These are phyloP conservation scores for Pholis gunnellus DNA, from an alignment of 2,113 vertebrate species.

Conservation along the genomic window DNA sequence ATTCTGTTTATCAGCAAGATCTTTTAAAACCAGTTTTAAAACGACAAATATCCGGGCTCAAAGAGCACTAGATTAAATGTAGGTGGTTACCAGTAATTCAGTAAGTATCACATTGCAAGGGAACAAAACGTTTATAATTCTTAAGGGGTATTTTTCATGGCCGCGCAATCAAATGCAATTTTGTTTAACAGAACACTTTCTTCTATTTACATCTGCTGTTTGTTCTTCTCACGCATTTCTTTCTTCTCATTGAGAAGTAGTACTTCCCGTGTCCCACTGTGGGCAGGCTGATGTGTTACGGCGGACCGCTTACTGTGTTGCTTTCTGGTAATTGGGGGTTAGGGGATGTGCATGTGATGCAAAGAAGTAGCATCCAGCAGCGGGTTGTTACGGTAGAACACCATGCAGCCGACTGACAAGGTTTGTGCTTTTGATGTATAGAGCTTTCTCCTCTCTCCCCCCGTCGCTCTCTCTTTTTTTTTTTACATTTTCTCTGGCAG, in stretches of 20 bases:
- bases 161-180: not conserved
- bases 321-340: constrained; percentile 53
- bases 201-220: constrained; percentile 3
- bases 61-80: not conserved
- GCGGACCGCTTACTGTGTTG: constrained; percentile 30
- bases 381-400: not conserved
- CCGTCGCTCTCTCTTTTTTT: not conserved
- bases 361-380: constrained; percentile 33
- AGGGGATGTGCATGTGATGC: constrained; percentile 25
- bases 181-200: not conserved
- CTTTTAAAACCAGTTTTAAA: not conserved
- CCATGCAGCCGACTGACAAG: constrained; percentile 43
- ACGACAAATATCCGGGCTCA: not conserved
- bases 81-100: not conserved
- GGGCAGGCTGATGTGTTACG: constrained; percentile 14
- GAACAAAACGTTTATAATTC: not conserved
- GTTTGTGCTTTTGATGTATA: constrained; percentile 55
- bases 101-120: not conserved
- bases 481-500: constrained; percentile 30
- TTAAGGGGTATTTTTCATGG: not conserved
- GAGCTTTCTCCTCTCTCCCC: constrained; percentile 12
- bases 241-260: constrained; percentile 13
- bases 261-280: constrained; percentile 20
- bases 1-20: not conserved
- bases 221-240: not conserved